Base-by-base conservation (phyloP, 2,888 invertebrate genomes). In the Eupithecia tripunctaria region DNA sequence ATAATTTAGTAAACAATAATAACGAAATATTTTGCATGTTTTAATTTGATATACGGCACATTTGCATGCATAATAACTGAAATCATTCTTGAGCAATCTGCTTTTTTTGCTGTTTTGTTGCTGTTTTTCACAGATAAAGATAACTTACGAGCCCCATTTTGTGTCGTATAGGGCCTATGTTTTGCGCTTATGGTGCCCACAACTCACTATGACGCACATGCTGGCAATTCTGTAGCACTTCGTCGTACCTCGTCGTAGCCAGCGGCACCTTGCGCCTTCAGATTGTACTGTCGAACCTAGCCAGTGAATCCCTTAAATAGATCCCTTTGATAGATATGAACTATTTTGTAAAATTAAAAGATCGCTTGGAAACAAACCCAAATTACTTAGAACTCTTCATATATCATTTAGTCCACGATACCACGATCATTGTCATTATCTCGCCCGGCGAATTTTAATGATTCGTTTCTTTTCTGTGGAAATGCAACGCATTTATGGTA, bases 341-440 rank as follows among this genome's bases (percentile, higher is more conserved):
- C 18, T 43, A 10, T 10, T 47, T 32, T 10, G 8, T 18, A 38
- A 64, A 36, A 18, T 1, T 7, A 1, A 14, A 0, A 51, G 74
- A 29, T 25, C 10, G 71, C 38, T 74, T 66, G 27, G 38, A 65
- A 74, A 66, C 62, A 66, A 41, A 32, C 74, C n/a, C 14, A 71
- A 71, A 68, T 74, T 64, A 70, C 70, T 70, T 65, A 73, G 71
- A 71, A 21, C 38, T 38, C 38, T 36, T 64, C 64, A 76, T 79
- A 78, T 74, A 78, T 76, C 73, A 76, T 76, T 56, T 73, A 73
- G 65, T 71, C 69, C 51, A 72, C 77, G 73, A 76, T 76, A 73
- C 74, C 72, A 68, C 73, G 78, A 79, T 79, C 79, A 78, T 80
- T 79, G 79, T 79, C 78, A 79, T 81, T 81, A 80, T 79, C 77